phyloP scores from a whole-genome alignment of 2,888 invertebrate genomes.

The Amblyteles armatorius region DNA sequence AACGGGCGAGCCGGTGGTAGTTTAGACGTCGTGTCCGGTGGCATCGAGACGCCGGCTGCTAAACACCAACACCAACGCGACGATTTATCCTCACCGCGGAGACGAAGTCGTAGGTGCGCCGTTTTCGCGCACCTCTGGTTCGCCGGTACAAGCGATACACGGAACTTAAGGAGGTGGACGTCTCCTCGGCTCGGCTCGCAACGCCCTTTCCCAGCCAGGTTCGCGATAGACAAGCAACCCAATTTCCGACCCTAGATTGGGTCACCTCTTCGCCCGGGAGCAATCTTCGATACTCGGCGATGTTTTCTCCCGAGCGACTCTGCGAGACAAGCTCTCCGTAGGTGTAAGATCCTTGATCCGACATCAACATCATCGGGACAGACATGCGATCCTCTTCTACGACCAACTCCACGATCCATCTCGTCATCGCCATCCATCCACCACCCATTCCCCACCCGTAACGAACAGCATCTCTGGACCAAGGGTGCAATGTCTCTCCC shows the following conservation, averaged over 20 bases:
- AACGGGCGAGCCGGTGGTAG: constrained; percentile 63
- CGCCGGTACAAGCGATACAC: constrained; percentile 12
- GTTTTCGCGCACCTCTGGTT: background rate
- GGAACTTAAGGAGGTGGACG: constrained; percentile 54
- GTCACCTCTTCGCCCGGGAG: constrained; percentile 46
- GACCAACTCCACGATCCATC: background rate
- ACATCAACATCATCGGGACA: background rate
- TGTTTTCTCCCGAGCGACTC: constrained; percentile 20
- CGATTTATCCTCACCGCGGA: background rate
- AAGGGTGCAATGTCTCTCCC: background rate
- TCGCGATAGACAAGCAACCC: constrained; percentile 60
- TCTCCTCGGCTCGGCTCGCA: constrained; percentile 34
- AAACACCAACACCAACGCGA: constrained; percentile 23
- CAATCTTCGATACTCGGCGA: constrained; percentile 35
- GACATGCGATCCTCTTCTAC: constrained; percentile 3
- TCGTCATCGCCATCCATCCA: background rate
- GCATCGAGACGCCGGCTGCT: constrained; percentile 44
- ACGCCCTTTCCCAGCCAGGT: constrained; percentile 47
- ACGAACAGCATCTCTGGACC: background rate
- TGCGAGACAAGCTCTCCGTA: background rate
- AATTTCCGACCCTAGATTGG: constrained; percentile 74
- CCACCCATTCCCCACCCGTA: background rate
- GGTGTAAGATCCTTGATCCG: background rate
- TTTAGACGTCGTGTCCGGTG: constrained; percentile 73
- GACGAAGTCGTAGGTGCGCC: constrained; percentile 16